These are phyloP conservation scores for Thereva nobilitata DNA, from an alignment of 2,888 invertebrate genomes.

Conservation along the genomic window DNA sequence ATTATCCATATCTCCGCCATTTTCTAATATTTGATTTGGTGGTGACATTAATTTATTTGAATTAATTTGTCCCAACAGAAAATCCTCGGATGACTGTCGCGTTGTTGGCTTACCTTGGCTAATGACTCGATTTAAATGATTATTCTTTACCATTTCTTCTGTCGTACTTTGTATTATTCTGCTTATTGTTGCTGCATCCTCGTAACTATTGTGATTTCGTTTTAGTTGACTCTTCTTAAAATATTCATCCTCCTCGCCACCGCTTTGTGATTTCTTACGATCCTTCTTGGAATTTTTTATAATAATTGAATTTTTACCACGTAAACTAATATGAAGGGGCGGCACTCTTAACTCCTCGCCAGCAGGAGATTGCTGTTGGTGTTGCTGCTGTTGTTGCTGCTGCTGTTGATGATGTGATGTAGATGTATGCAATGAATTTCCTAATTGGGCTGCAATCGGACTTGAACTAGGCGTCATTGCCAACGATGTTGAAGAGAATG, in stretches of 20 bases:
- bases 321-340: slow-evolving; percentile 83
- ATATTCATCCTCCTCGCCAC: slow-evolving; percentile 62
- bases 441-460: slow-evolving; percentile 14
- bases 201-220: slow-evolving; percentile 53
- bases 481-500: slow-evolving; percentile 39
- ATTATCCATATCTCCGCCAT: slow-evolving; percentile 27
- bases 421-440: slow-evolving; percentile 32
- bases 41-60: slow-evolving; percentile 16
- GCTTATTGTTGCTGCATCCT: slow-evolving; percentile 47
- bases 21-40: slow-evolving; percentile 26
- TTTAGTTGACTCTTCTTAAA: slow-evolving; percentile 56
- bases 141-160: slow-evolving; percentile 51
- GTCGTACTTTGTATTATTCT: slow-evolving; percentile 55
- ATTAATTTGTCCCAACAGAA: slow-evolving; percentile 27
- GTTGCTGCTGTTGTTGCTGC: slow-evolving; percentile 36
- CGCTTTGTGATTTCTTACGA: slow-evolving; percentile 62
- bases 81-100: slow-evolving; percentile 34
- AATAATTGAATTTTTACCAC: slow-evolving; percentile 83
- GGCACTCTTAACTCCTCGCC: slow-evolving; percentile 80
- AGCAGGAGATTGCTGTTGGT: slow-evolving; percentile 41
- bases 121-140: slow-evolving; percentile 34
- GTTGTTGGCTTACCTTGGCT: slow-evolving; percentile 39
- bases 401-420: slow-evolving; percentile 39
- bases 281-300: slow-evolving; percentile 78
- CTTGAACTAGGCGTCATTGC: slow-evolving; percentile 40